Base-by-base conservation (phyloP, 2,113 vertebrate genomes). In the Triplophysa rosa region DNA sequence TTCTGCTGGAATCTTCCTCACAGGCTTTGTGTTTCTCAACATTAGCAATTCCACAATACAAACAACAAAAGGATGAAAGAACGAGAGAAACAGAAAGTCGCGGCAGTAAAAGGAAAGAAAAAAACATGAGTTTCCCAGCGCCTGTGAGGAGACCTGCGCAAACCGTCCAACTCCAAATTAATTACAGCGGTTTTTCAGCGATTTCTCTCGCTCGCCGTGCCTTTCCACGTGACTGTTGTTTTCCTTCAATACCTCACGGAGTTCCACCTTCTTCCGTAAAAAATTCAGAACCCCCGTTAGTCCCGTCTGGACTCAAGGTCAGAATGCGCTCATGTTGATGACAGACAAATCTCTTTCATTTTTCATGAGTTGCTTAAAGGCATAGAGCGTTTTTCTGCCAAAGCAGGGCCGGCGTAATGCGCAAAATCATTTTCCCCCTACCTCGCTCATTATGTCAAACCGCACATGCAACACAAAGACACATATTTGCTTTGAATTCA, bases 351-450 rank as follows among this genome's bases (percentile, higher is more conserved):
- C 87, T 89, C 81, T 82, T 89, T 88, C 86, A 89, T 89, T 88
- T 88, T 89, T 90, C 89, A 89, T 90, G 87, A 89, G 86, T 89
- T 85, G 87, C 87, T 90, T 89, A 85, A 87, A 89, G 88, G 85
- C 86, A 87, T 83, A 72, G 73, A 83, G 80, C 64, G 70, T 81
- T 86, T 87, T 87, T 69, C 84, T 83, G 85, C 67, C 78, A 72
- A 84, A 86, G 86, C 82, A 76, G 80, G 61, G 56, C 59, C 83
- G 54, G 77, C 72, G 80, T 87, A 87, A 87, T 85, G 80, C 79
- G 62, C 80, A 62, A 58, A 58, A 86, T 87, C 85, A 77, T 84
- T 87, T 85, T 14, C 40, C 49, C 24, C 67, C 67, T 80, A 81
- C 82, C 83, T 79, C 40, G 73, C 85, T 89, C 85, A 85, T 89